These are phyloP conservation scores for Deilephila porcellus DNA, from an alignment of 2,888 invertebrate species.

Conservation along the genomic window DNA sequence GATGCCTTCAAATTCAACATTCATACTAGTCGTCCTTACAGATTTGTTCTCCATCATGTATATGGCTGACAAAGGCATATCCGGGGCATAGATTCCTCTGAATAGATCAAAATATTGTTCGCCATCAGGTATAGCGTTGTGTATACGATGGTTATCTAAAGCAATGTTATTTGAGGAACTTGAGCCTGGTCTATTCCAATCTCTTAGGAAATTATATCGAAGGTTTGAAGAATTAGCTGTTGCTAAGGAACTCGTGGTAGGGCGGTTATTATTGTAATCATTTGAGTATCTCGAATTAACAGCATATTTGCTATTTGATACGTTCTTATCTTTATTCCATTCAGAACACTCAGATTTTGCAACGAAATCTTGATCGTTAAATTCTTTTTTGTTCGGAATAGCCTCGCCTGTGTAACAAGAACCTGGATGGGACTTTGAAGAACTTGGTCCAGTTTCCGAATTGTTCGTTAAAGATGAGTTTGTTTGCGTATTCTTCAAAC, in stretches of 20 bases:
- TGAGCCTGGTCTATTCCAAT: too few relatives aligned
- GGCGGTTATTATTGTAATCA: too few relatives aligned
- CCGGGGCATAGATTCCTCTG: constrained; percentile 43
- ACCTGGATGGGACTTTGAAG: background rate
- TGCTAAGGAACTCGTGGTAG: background rate
- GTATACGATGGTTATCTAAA: background rate
- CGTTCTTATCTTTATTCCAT: too few relatives aligned
- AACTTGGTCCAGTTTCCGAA: background rate
- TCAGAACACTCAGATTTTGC: too few relatives aligned
- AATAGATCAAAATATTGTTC: constrained; percentile 60
- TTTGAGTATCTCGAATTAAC: too few relatives aligned
- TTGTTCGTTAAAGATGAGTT: background rate
- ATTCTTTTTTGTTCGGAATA: background rate
- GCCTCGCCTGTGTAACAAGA: background rate
- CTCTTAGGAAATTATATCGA: background rate
- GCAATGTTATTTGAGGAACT: background rate
- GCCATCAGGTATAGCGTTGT: constrained; percentile 50
- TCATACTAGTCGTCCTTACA: constrained; percentile 47
- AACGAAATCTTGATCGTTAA: too few relatives aligned
- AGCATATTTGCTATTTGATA: too few relatives aligned
- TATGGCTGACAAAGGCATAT: constrained; percentile 38
- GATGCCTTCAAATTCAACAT: constrained; percentile 49
- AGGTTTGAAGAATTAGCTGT: background rate
- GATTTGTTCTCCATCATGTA: constrained; percentile 60
- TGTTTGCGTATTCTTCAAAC: constrained; percentile 16